These are phyloP conservation scores for Lynx canadensis DNA, from an alignment of 2,113 vertebrate species.

Conservation along the genomic window DNA sequence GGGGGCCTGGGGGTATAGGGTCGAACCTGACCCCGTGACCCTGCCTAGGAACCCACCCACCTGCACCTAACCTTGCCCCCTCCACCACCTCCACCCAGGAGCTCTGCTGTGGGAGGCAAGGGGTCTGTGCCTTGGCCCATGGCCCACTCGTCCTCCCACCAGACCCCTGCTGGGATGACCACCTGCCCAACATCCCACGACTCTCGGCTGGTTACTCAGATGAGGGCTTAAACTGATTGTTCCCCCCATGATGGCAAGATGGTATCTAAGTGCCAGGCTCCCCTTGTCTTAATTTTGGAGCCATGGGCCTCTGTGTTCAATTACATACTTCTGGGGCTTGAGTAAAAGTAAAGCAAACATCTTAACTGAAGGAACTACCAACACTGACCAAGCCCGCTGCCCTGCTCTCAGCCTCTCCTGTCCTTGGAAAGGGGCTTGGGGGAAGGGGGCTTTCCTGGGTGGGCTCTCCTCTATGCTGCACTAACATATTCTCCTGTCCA, in stretches of 20 bases:
- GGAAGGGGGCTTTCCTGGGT: accelerated
- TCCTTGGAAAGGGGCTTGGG: not conserved
- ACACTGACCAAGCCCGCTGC: not conserved
- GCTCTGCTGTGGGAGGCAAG: not conserved
- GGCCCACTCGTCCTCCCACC: not conserved
- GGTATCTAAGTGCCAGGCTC: not conserved
- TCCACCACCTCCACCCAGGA: not conserved
- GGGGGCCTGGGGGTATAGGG: not conserved
- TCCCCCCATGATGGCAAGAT: not conserved
- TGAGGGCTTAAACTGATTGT: not conserved
- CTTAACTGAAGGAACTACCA: not conserved
- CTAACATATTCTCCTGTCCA: not conserved
- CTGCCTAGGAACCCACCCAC: not conserved
- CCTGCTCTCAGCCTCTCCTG: not conserved
- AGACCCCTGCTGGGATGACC: not conserved
- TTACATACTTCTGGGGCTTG: not conserved
- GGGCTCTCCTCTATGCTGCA: not conserved
- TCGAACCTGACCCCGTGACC: not conserved
- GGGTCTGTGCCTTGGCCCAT: not conserved
- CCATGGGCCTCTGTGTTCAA: not conserved
- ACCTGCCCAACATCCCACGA: not conserved
- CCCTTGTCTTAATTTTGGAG: slow-evolving; percentile 14
- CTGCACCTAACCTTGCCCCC: not conserved
- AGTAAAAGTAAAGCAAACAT: not conserved
- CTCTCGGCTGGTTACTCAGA: not conserved